phyloP scores from a whole-genome alignment of 2,797 vertebrate species.

The Enteromius unitaeniatus region DNA sequence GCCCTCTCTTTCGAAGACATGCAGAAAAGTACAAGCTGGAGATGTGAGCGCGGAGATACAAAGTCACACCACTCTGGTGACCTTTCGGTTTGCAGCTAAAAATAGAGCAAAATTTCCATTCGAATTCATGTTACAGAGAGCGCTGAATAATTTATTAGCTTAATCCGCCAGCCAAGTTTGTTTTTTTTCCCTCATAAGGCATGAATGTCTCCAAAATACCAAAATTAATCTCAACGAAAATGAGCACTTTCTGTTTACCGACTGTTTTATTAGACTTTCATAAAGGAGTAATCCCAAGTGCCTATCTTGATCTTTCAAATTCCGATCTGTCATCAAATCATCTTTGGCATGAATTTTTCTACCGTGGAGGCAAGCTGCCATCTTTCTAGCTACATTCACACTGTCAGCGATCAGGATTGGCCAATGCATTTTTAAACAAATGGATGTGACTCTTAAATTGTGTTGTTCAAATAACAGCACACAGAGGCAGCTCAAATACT shows the following conservation, averaged over 20 bases:
- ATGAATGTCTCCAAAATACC: conserved; percentile 43
- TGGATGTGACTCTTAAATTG: not conserved
- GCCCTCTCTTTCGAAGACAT: conserved; percentile 67
- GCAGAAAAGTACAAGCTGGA: conserved; percentile 62
- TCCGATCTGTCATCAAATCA: conserved; percentile 9
- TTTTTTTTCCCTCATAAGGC: conserved; percentile 50
- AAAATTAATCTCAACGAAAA: conserved; percentile 37
- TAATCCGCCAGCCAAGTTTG: conserved; percentile 66
- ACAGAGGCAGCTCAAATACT: not conserved
- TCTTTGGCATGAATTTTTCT: not conserved
- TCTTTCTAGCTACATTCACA: conserved; percentile 20
- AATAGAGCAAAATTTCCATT: conserved; percentile 79
- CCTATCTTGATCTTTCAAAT: conserved; percentile 37
- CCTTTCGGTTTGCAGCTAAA: conserved; percentile 77
- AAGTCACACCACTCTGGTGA: conserved; percentile 76
- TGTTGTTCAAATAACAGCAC: not conserved
- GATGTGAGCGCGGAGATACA: conserved; percentile 56
- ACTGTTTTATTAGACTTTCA: conserved; percentile 47
- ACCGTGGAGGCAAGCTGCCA: not conserved
- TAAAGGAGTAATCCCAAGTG: conserved; percentile 21
- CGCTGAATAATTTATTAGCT: conserved; percentile 79
- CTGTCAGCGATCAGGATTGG: not conserved
- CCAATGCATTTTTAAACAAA: conserved; percentile 7
- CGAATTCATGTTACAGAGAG: conserved; percentile 76
- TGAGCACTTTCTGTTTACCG: conserved; percentile 35